phyloP scores from a whole-genome alignment of 2,113 vertebrate species.

The Ageneiosus marmoratus region DNA sequence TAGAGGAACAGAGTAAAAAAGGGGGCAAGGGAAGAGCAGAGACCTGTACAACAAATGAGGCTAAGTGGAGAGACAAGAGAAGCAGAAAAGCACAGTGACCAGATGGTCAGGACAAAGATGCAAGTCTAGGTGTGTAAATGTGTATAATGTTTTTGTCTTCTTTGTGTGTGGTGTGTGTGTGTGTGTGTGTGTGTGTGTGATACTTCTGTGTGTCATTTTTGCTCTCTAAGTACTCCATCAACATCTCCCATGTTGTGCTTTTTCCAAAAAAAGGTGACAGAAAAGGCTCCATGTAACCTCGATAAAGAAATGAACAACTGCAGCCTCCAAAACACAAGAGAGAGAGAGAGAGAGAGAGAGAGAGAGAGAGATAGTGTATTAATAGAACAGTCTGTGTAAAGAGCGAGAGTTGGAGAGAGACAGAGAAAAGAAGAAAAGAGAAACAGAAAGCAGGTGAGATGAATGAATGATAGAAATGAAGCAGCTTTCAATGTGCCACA shows the following conservation, averaged over 20 bases:
- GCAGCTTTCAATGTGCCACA: slow-evolving; percentile 22
- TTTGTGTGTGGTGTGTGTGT: neutral
- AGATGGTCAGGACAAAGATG: slow-evolving; percentile 6
- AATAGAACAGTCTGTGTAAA: slow-evolving; percentile 9
- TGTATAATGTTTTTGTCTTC: neutral
- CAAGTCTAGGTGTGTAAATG: slow-evolving; percentile 2
- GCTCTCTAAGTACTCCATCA: slow-evolving; percentile 40
- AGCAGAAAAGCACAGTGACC: slow-evolving; percentile 26
- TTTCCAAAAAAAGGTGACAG: neutral
- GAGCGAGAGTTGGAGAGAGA: neutral
- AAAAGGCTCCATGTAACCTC: slow-evolving; percentile 23
- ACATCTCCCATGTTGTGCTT: slow-evolving; percentile 23
- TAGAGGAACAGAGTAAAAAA: slow-evolving; percentile 46
- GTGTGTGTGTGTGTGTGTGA: neutral
- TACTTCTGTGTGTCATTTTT: slow-evolving; percentile 31
- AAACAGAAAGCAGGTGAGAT: slow-evolving; percentile 43
- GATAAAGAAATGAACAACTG: slow-evolving; percentile 27
- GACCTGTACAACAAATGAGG: slow-evolving; percentile 47
- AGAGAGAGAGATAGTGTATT: slow-evolving; percentile 17
- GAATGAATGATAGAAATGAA: slow-evolving; percentile 19
- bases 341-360: slow-evolving; percentile 20
- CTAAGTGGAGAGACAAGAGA: slow-evolving; percentile 26
- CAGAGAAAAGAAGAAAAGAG: neutral
- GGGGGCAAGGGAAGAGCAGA: slow-evolving; percentile 37
- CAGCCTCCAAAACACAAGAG: slow-evolving; percentile 3